Evolutionary conservation across 2,113 vertebrate species (phyloP), one percentile per base, ranked within the genome.

Genomic region (Cisticola juncidis): DNA sequence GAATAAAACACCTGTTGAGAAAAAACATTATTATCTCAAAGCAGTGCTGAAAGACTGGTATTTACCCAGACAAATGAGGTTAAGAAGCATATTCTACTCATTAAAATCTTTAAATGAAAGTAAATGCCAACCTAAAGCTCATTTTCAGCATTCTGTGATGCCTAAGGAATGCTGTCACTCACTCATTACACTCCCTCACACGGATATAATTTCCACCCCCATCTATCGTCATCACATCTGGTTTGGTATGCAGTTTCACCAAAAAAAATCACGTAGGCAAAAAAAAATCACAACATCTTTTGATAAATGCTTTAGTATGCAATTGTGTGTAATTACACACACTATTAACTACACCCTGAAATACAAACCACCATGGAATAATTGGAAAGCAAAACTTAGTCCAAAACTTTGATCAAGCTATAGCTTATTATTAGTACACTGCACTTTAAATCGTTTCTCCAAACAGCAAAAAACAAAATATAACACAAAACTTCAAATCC

Each of bases 171-270:
- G 56, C 85, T 92, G 85, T 92, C 95, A 93, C 20, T 97, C 91
- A 85, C 33, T 94, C 90, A 90, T 90, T 95, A 91, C 84, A 90
- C 91, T 97, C 94, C 93, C 82, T 97, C 96, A 95, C 62, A 93
- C 47, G 22, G 93, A 96, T 93, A 92, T 83, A 95, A 96, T 96
- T 96, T 97, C 96, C 92, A 64, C 93, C 96, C 94, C 94, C 95
- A 92, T 31, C 65, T 94, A 86, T 81, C 92, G 48, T 96, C 94
- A 97, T 95, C 92, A 95, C 90, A 97, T 90, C 96, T 97, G 96
- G 92, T 70, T 95, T 71, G 29, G 42, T 83, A 86, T 64, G 62
- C 92, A 86, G 56, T n/a, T 90, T 66, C 73, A 87, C 42, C 12
- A 61, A 42, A 62, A 42, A 69, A 78, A 91, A 74, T 17, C 36